These are phyloP conservation scores for Hipparchia semele DNA, from an alignment of 2,888 invertebrate species.

Conservation along the genomic window DNA sequence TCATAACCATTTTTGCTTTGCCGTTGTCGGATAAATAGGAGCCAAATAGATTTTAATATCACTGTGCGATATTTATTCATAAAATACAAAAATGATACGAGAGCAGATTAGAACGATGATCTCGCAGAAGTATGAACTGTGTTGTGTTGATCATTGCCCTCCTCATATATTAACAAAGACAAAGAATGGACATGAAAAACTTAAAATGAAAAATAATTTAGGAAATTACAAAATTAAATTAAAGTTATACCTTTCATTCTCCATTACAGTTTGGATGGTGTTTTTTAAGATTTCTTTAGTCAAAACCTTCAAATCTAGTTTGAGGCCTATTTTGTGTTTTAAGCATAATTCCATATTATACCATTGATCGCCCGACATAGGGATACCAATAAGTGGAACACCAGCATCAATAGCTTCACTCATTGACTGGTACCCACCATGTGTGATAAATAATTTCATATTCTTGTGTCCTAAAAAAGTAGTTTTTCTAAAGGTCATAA, in stretches of 20 bases:
- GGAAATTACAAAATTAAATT: background rate
- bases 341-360: constrained; percentile 1
- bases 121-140: no score
- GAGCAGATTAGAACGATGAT: no score
- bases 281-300: constrained; percentile 6
- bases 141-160: no score
- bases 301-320: constrained; percentile 8
- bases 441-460: constrained; percentile 67
- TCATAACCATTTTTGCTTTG: no score
- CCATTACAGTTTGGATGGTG: background rate
- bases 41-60: no score
- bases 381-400: constrained; percentile 62
- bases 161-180: no score
- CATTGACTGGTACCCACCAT: constrained; percentile 68
- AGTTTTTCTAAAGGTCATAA: background rate
- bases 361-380: constrained; percentile 45
- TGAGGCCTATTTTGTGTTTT: constrained; percentile 1
- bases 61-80: no score
- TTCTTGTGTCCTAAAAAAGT: constrained; percentile 62
- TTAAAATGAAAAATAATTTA: background rate
- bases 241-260: background rate
- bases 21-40: no score
- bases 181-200: no score
- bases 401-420: constrained; percentile 64
- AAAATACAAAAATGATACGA: no score